Base-by-base conservation (phyloP, 2,113 vertebrate genomes). In the Vulpes vulpes region DNA sequence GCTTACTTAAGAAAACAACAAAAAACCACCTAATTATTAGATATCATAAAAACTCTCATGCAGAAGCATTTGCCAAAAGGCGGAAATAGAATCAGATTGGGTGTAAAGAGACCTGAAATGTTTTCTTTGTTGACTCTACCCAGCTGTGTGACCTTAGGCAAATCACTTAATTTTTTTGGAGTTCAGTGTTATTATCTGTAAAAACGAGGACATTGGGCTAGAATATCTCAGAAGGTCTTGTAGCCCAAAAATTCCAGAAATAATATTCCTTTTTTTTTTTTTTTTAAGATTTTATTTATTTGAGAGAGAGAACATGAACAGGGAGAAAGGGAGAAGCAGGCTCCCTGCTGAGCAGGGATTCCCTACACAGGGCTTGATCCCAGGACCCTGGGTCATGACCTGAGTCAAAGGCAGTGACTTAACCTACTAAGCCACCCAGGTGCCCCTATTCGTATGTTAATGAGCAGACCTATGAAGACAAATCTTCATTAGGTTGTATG, bases 41-140 rank as follows among this genome's bases (percentile, higher is more conserved):
- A 30, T 82, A 20, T 32, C 14, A 0, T 51, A 1, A 25, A 32
- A 69, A 19, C 19, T 43, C 11, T n/a, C 35, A 38, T 0, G 4
- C 27, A 51, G 67, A 80, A 19, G 49, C 80, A 17, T 62, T 90
- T 86, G 76, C 32, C 10, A 27, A 57, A 49, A 43, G 88, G 32
- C 67, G 57, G 51, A 30, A 53, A 2, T 2, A 53, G 51, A 38
- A 11, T 27, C 57, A 19, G 22, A 20, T 51, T 59, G 35, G 32
- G 25, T 35, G 10, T 80, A 1, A 93, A 60, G 53, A 35, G 55
- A 73, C 27, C 19, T 5, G 27, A 60, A 53, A 23, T 32, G 15
- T 60, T 30, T 59, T 57, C 7, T 27, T 94, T 35, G 43, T 80
- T 86, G 32, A 64, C 32, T 79, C 32, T 55, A 64, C 15, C 55